Base-by-base conservation (phyloP, 2,113 vertebrate genomes). In the Oryzias curvinotus region DNA sequence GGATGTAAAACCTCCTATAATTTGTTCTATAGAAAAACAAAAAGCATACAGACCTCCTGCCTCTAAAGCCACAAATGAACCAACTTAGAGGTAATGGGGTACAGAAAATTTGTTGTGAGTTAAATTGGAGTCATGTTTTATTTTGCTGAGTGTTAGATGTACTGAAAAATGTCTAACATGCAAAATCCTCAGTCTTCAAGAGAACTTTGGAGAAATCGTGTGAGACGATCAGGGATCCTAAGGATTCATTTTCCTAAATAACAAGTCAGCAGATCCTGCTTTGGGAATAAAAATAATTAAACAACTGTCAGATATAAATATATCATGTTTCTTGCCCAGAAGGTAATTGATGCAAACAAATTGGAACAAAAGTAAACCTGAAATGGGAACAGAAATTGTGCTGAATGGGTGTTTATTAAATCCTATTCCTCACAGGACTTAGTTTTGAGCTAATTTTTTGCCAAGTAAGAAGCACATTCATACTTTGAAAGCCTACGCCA, bases 401-500 rank as follows among this genome's bases (percentile, higher is more conserved):
- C 62, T 52, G 75, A 60, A 74, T 66, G 57, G 65, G 65, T 59
- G 71, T 83, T 84, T 82, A 80, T 66, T 62, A 54, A 76, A 68
- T 72, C 50, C 54, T 50, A 2, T 12, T 55, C 50, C 64, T 74
- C 57, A 15, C 46, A 44, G 62, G 65, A 63, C 15, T 76, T 46
- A 30, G 67, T 36, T 68, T 68, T 64, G 71, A 59, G 19, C 68
- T 65, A 70, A 76, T 65, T 72, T 72, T 46, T 78, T 70, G 57
- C 75, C n/a, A 80, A 74, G 68, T 75, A 54, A 62, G 68, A 63
- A 8, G 79, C 72, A 71, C 74, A 57, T 78, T 84, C 71, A 77
- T 73, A 58, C 62, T 71, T 60, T 62, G 62, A 70, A 75, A 73
- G 48, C 85, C 80, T 87, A 89, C 81, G 77, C 60, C 72, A 52